phyloP scores from a whole-genome alignment of 2,888 invertebrate genomes.

The Mythimna lalbum region DNA sequence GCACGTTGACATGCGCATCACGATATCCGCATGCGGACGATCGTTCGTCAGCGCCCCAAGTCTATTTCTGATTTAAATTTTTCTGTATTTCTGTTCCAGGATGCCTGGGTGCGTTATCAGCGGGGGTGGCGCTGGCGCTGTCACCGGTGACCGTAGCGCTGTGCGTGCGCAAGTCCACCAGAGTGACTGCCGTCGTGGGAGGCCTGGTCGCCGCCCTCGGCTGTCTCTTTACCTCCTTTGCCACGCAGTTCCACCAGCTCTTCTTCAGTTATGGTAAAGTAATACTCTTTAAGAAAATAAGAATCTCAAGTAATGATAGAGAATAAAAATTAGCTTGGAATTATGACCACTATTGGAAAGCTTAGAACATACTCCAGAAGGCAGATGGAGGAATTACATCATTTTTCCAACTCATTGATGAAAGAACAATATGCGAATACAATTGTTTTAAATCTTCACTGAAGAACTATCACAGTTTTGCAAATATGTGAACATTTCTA shows the following conservation, averaged over 20 bases:
- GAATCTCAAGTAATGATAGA: not conserved
- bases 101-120: slow-evolving; percentile 95
- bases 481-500: not conserved
- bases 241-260: slow-evolving; percentile 96
- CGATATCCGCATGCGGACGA: too few species aligned
- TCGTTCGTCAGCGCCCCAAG: too few species aligned
- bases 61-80: not conserved
- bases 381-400: not conserved
- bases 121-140: slow-evolving; percentile 94
- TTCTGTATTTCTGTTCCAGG: slow-evolving; percentile 90
- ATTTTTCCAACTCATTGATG: not conserved
- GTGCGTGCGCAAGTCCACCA: slow-evolving; percentile 96
- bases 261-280: slow-evolving; percentile 94
- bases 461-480: not conserved
- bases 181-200: slow-evolving; percentile 96
- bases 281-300: not conserved
- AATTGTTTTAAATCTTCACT: not conserved
- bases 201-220: slow-evolving; percentile 96
- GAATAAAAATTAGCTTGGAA: not conserved
- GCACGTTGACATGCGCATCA: too few species aligned
- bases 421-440: not conserved
- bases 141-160: slow-evolving; percentile 96
- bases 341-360: not conserved
- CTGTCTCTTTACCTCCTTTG: slow-evolving; percentile 97
- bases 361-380: not conserved